Evolutionary conservation across 2,888 invertebrate genomes (phyloP), one percentile per base, ranked within the genome.

Genomic region (Drosophila koepferae): DNA sequence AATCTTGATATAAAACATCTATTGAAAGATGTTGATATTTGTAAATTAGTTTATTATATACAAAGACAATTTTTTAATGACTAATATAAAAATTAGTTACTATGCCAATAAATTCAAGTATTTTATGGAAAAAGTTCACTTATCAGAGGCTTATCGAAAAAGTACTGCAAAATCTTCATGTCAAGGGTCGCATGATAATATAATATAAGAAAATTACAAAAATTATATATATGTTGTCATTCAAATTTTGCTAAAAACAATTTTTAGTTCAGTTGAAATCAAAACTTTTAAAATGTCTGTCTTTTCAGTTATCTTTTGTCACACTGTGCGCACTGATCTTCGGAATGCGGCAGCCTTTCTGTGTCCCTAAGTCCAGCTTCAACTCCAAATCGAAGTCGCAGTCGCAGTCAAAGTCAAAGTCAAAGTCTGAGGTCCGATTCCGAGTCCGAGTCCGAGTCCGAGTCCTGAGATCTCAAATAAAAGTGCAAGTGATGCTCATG

Each of bases 401-500:
- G 23, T 23, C 40, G 40, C 16, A 40, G 40, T n/a, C 49, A 10
- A 10, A 7, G 34, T 51, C 34, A 2, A 36, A 7, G 34, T 51
- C 34, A 2, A 36, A 3, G 31, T 31, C 31, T n/a, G 49, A n/a
- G 49, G 53, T 3, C 41, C 40, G 41, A 63, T 70, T 49, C 49
- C 20, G 20, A 20, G 20, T 20, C 2, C 63, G n/a, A 46, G 46
- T 74, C 38, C 38, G 63, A 66, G 60, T 65, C 36, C n/a, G 49
- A 65, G 74, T 54, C 54, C 74, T 63, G 61, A 71, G 73, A 82
- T 66, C 80, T 73, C 69, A 79, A 84, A 87, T 75, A 91, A 90
- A 91, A 91, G 91, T 90, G 90, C 91, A 90, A 90, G 91, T 90
- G 90, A 91, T 91, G 90, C 90, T 90, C 85, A 87, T 86, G 86